phyloP scores from a whole-genome alignment of 2,113 vertebrate species.

The Catharus minimus region DNA sequence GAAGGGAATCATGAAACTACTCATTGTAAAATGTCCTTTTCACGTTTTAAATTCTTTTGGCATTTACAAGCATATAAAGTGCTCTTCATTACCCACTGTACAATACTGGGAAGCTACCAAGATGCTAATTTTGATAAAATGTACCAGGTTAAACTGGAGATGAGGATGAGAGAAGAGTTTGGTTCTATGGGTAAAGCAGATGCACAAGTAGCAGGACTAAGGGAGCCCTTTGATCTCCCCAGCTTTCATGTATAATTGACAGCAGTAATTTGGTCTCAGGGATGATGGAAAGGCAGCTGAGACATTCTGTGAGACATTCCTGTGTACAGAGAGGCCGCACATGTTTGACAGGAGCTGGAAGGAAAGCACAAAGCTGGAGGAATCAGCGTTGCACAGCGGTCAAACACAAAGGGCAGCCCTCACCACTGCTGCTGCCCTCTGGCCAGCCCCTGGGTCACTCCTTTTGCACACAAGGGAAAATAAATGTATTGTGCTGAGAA shows the following conservation, averaged over 20 bases:
- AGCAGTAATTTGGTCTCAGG: slow-evolving; percentile 11
- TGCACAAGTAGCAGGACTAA: slow-evolving; percentile 5
- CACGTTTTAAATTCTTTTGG: not conserved
- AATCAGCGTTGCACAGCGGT: not conserved
- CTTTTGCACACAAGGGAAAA: not conserved
- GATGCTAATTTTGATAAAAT: not conserved
- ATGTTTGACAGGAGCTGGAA: not conserved
- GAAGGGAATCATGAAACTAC: not conserved
- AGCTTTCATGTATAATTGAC: slow-evolving; percentile 57
- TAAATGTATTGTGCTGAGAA: not conserved
- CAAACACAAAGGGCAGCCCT: not conserved
- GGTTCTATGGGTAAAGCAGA: not conserved
- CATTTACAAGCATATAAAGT: not conserved
- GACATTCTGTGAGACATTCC: not conserved
- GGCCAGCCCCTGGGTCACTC: not conserved
- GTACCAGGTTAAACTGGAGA: not conserved
- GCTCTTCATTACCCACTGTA: not conserved
- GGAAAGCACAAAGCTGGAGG: not conserved
- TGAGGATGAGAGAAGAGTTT: not conserved
- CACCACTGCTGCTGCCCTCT: accelerated
- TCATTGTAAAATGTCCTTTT: not conserved
- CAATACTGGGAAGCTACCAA: not conserved
- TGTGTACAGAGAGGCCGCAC: not conserved
- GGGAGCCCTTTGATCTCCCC: slow-evolving; percentile 44
- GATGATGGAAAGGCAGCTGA: slow-evolving; percentile 6